phyloP scores from a whole-genome alignment of 2,113 vertebrate genomes.

The Oryzias curvinotus region DNA sequence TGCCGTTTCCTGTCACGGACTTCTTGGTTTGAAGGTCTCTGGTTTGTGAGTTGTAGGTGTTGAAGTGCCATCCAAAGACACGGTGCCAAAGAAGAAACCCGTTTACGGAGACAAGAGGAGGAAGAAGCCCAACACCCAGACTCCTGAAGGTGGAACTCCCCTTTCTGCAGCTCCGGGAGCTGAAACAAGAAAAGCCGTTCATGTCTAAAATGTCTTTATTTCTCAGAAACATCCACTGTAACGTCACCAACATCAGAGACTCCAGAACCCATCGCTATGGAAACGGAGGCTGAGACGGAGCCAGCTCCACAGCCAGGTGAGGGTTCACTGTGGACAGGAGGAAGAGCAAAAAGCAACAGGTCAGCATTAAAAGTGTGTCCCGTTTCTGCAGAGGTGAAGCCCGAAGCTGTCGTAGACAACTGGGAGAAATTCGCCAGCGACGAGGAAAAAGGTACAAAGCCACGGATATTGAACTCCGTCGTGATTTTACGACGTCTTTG shows the following conservation, averaged over 20 bases:
- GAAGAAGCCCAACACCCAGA: constrained; percentile 85
- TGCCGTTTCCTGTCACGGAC: rapidly evolving
- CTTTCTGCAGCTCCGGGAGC: background rate
- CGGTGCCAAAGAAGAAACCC: constrained; percentile 94
- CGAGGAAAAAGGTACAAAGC: constrained; percentile 81
- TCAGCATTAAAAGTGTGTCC: background rate
- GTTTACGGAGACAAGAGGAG: constrained; percentile 94
- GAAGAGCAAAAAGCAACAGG: no score
- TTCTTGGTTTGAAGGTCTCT: background rate
- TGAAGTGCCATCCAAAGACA: constrained; percentile 97
- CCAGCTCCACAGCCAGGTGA: constrained; percentile 72
- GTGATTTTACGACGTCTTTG: no score
- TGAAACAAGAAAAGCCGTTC: background rate
- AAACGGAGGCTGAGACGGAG: constrained; percentile 43
- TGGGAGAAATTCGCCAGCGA: constrained; percentile 98
- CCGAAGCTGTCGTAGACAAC: constrained; percentile 86
- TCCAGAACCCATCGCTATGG: constrained; percentile 70
- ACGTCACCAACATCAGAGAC: constrained; percentile 74
- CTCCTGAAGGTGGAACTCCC: constrained; percentile 82
- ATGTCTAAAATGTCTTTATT: background rate
- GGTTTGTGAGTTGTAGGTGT: constrained; percentile 77
- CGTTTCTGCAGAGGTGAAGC: constrained; percentile 66
- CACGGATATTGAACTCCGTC: no score
- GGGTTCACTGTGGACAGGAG: background rate
- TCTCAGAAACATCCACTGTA: constrained; percentile 73